Conservation (phyloP, 2,888 invertebrate species). For the Lochmaea crataegi region DNA sequence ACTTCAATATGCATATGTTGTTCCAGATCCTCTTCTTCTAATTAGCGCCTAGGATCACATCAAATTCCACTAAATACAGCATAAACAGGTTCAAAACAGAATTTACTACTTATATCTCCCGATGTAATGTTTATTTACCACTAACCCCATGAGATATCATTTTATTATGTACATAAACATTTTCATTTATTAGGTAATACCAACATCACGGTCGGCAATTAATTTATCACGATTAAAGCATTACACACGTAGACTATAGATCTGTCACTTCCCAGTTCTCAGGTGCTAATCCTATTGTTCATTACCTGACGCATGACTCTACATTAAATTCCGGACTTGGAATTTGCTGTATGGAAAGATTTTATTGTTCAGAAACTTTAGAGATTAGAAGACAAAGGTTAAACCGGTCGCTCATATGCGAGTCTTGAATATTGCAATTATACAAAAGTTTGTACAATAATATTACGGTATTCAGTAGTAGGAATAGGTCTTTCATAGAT, state of each 20-base stretch:
- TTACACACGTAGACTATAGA: slow-evolving; percentile 32
- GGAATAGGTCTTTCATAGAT: too few species aligned
- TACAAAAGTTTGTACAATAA: neutral
- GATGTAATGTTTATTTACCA: neutral
- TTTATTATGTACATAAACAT: slow-evolving; percentile 34
- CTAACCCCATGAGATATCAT: slow-evolving; percentile 9
- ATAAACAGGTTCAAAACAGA: neutral
- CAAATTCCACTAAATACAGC: neutral
- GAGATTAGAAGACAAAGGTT: neutral
- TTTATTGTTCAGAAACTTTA: neutral
- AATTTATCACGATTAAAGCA: slow-evolving; percentile 34
- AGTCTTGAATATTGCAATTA: neutral
- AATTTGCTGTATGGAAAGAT: neutral
- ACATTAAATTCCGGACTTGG: slow-evolving; percentile 6
- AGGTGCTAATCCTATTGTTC: slow-evolving; percentile 31
- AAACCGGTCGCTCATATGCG: neutral
- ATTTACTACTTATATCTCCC: neutral
- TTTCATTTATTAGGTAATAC: slow-evolving; percentile 21
- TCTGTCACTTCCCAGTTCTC: slow-evolving; percentile 34
- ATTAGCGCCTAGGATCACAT: neutral
- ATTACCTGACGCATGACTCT: slow-evolving; percentile 28
- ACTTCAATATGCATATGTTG: too few species aligned
- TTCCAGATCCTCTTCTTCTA: too few species aligned
- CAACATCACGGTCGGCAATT: slow-evolving; percentile 23
- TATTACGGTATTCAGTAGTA: too few species aligned